A percentile compares a stretch with the other conserved stretches of the same genome.
phyloP scores from a whole-genome alignment of 1,140 invertebrate species.

The Colletes gigas region DNA sequence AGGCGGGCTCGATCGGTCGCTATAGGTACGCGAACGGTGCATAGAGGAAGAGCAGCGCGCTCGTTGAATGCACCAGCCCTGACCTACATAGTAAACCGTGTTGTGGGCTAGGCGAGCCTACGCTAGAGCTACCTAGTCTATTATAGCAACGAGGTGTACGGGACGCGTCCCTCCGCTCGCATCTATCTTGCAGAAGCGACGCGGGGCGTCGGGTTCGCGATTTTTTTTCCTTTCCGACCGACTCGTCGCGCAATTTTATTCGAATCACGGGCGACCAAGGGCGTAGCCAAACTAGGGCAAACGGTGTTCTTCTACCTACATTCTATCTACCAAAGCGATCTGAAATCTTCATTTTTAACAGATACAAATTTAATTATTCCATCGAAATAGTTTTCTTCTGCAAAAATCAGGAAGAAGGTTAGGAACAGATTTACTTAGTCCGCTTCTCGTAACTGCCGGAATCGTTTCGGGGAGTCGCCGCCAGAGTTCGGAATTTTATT shows the following conservation, averaged over 20 bases:
- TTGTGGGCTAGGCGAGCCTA: slow-evolving; percentile 79
- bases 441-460: too few relatives aligned
- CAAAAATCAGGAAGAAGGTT: too few relatives aligned
- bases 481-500: too few relatives aligned
- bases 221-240: too few relatives aligned
- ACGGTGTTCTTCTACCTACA: too few relatives aligned
- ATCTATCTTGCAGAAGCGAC: slow-evolving; percentile 23
- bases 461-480: too few relatives aligned
- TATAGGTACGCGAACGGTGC: slow-evolving; percentile 68
- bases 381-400: too few relatives aligned
- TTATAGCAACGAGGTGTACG: slow-evolving; percentile 76
- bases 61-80: slow-evolving; percentile 81
- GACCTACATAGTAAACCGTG: slow-evolving; percentile 81
- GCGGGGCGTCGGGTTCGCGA: neutral
- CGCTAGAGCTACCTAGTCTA: slow-evolving; percentile 75
- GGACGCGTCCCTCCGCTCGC: slow-evolving; percentile 41
- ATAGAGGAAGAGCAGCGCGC: slow-evolving; percentile 78
- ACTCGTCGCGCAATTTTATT: slow-evolving; percentile 14
- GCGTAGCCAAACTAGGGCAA: too few relatives aligned
- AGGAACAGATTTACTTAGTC: neutral
- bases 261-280: too few relatives aligned
- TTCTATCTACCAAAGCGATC: too few relatives aligned
- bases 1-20: slow-evolving; percentile 45
- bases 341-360: too few relatives aligned
- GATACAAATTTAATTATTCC: too few relatives aligned